Conservation (phyloP, 2,888 invertebrate species). For the Pemphredon lugubris region DNA sequence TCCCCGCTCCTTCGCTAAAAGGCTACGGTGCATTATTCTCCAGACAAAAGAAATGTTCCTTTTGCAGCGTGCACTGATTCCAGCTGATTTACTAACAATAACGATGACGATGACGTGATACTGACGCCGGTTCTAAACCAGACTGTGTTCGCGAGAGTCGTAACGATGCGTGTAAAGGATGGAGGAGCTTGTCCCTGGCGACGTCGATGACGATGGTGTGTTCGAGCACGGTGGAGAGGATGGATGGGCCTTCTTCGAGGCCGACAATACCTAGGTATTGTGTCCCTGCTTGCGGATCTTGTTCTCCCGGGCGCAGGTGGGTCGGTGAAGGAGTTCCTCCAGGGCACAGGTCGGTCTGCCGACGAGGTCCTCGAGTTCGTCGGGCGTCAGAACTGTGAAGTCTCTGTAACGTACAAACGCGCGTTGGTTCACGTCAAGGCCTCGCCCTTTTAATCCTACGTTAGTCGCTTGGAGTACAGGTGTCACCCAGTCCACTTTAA, state of each 20-base stretch:
- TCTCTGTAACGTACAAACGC: conserved; percentile 66
- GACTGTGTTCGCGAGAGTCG: conserved; percentile 77
- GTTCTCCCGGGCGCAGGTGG: conserved; percentile 80
- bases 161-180: conserved; percentile 78
- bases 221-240: conserved; percentile 75
- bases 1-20: conserved; percentile 35
- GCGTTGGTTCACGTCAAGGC: not conserved
- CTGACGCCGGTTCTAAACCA: conserved; percentile 69
- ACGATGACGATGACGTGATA: conserved; percentile 33
- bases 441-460: too few relatives aligned
- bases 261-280: conserved; percentile 76
- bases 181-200: conserved; percentile 76
- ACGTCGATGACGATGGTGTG: conserved; percentile 76
- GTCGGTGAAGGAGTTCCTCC: conserved; percentile 83
- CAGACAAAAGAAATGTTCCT: conserved; percentile 37
- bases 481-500: too few relatives aligned
- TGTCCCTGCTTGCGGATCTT: conserved; percentile 80
- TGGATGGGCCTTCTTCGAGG: conserved; percentile 75
- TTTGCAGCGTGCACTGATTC: conserved; percentile 34
- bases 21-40: conserved; percentile 38
- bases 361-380: conserved; percentile 84
- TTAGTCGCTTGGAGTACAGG: too few relatives aligned
- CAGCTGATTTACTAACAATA: conserved; percentile 16
- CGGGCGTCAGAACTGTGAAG: conserved; percentile 82
- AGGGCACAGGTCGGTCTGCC: conserved; percentile 84